A percentile compares a stretch with the other conserved stretches of the same genome.
phyloP scores from a whole-genome alignment of 2,888 invertebrate genomes.

The Chironomus tentans region DNA sequence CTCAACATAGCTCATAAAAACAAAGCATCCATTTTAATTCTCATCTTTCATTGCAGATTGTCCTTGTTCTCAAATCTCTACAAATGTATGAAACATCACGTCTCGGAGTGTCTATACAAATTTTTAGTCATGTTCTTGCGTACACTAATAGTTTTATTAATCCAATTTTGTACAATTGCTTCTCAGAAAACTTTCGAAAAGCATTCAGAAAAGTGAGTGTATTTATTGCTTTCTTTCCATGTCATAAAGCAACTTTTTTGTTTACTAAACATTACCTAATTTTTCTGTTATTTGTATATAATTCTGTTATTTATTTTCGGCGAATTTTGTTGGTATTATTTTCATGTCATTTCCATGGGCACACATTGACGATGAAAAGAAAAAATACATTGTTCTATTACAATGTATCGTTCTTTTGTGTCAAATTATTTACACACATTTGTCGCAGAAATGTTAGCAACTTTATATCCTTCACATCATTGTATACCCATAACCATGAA shows the following conservation, averaged over 20 bases:
- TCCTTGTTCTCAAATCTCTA: conserved; percentile 67
- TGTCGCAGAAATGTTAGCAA: too few relatives aligned
- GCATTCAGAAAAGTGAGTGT: conserved; percentile 59
- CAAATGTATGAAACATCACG: conserved; percentile 59
- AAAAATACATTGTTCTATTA: too few relatives aligned
- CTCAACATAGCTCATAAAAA: not conserved
- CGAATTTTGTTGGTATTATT: not conserved
- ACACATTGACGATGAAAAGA: not conserved
- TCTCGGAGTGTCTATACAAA: conserved; percentile 64
- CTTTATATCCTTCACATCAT: too few relatives aligned
- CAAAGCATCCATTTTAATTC: not conserved
- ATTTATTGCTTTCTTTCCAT: not conserved
- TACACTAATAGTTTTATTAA: conserved; percentile 93
- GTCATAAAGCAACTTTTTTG: not conserved
- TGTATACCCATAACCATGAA: too few relatives aligned
- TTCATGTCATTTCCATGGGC: not conserved
- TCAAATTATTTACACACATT: too few relatives aligned
- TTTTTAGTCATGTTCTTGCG: conserved; percentile 69
- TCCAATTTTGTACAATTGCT: conserved; percentile 86
- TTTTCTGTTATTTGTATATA: too few relatives aligned
- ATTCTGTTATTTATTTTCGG: too few relatives aligned
- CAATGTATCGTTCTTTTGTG: too few relatives aligned
- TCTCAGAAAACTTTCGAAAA: conserved; percentile 88
- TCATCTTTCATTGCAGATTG: conserved; percentile 51
- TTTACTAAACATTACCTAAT: not conserved